Conservation (phyloP, 2,888 invertebrate species). For the Mylabris sibirica region DNA sequence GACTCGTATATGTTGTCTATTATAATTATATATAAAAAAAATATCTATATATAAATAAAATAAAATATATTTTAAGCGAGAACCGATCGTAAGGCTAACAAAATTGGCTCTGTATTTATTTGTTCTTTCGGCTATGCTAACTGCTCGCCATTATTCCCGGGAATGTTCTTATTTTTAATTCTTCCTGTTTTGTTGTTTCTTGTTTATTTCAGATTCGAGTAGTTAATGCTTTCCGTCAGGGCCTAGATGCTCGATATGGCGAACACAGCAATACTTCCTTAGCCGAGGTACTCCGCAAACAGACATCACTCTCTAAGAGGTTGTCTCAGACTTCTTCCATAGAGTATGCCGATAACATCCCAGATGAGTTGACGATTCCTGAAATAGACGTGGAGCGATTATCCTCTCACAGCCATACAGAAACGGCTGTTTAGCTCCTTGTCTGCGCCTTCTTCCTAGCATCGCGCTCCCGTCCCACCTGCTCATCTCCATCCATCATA, state of each 20-base stretch:
- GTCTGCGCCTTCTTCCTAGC: constrained; percentile 41
- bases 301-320: constrained; percentile 90
- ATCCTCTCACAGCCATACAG: constrained; percentile 92
- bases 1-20: constrained; percentile 8
- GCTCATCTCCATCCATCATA: constrained; percentile 39
- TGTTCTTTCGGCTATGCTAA: constrained; percentile 60
- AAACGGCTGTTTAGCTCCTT: constrained; percentile 84
- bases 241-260: constrained; percentile 93
- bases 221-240: constrained; percentile 99
- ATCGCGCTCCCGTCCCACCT: constrained; percentile 42
- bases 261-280: constrained; percentile 92
- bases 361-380: constrained; percentile 86
- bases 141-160: constrained; percentile 48
- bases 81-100: constrained; percentile 47
- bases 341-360: constrained; percentile 89
- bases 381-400: constrained; percentile 93
- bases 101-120: constrained; percentile 50
- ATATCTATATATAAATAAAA: background rate
- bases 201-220: constrained; percentile 93
- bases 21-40: background rate
- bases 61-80: constrained; percentile 32
- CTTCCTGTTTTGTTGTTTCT: constrained; percentile 63
- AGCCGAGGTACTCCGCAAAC: constrained; percentile 92
- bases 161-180: constrained; percentile 62
- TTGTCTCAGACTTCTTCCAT: constrained; percentile 91